phyloP scores from a whole-genome alignment of 2,797 vertebrate species.

The Macropodus opercularis region DNA sequence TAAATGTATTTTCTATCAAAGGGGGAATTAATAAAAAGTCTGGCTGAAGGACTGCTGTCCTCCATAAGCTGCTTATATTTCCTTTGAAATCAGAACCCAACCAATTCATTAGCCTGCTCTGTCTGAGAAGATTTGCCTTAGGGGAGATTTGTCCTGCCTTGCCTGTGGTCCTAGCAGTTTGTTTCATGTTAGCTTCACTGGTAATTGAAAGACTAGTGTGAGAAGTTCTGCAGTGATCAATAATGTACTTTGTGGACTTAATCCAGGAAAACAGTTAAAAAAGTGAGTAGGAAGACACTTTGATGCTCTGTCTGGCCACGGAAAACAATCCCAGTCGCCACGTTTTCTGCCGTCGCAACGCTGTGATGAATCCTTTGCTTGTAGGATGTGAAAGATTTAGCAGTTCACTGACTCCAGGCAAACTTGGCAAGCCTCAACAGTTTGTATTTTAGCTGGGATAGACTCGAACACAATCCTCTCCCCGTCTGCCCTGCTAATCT shows the following conservation, averaged over 20 bases:
- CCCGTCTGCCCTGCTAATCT: constrained; percentile 47
- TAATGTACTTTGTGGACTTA: constrained; percentile 51
- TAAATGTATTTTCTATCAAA: constrained; percentile 2
- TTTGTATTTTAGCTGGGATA: constrained; percentile 56
- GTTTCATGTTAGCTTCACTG: constrained; percentile 39
- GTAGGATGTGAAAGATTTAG: constrained; percentile 66
- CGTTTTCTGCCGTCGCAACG: constrained; percentile 57
- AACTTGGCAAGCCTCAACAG: constrained; percentile 60
- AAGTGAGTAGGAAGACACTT: constrained; percentile 62
- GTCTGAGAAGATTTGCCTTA: constrained; percentile 47
- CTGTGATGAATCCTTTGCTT: constrained; percentile 65
- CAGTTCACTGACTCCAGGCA: constrained; percentile 62
- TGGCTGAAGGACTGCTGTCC: constrained; percentile 48
- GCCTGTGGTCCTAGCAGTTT: constrained; percentile 21
- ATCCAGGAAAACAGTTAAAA: constrained; percentile 55
- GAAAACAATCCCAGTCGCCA: constrained; percentile 58
- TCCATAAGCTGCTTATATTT: constrained; percentile 64
- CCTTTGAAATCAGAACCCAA: constrained; percentile 59
- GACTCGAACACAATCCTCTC: constrained; percentile 43
- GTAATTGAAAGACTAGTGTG: background rate
- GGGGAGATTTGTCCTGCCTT: constrained; percentile 28
- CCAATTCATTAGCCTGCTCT: constrained; percentile 61
- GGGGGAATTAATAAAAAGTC: constrained; percentile 42
- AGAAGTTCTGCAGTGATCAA: constrained; percentile 44
- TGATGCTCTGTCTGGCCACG: constrained; percentile 75